Evolutionary conservation across 1,140 invertebrate species (phyloP).

Genomic region (Trichonephila inaurata): DNA sequence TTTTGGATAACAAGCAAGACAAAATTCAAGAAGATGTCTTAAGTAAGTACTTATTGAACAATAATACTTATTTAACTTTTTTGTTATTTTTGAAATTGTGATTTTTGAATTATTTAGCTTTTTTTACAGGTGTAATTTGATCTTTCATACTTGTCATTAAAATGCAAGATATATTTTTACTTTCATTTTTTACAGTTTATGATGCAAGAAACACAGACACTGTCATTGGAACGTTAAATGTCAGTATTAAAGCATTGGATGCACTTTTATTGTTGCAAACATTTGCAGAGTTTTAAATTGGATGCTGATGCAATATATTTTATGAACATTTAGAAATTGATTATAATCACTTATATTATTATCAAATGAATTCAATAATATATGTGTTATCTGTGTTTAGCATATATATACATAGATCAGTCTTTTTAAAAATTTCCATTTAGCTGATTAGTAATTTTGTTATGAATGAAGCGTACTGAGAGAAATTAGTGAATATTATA

Average conservation of each 20-base stretch:
- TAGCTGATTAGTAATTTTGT: too few species aligned
- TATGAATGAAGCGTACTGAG: too few species aligned
- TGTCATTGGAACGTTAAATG: conserved; percentile 47
- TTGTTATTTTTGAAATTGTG: not conserved
- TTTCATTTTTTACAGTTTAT: conserved; percentile 59
- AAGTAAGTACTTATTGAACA: conserved; percentile 38
- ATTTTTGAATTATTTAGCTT: not conserved
- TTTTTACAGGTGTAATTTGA: not conserved
- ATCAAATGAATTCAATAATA: too few species aligned
- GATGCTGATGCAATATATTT: not conserved
- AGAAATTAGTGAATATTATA: too few species aligned
- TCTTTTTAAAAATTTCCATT: too few species aligned
- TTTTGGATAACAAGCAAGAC: conserved; percentile 55
- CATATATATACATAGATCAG: too few species aligned
- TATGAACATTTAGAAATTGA: not conserved
- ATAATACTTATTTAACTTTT: not conserved
- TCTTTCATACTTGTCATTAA: not conserved
- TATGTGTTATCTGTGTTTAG: too few species aligned
- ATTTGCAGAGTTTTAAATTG: conserved; percentile 12
- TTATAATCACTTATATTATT: too few species aligned
- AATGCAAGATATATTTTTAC: not conserved
- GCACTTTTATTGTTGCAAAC: conserved; percentile 16
- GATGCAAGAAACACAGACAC: conserved; percentile 58
- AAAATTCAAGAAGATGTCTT: conserved; percentile 55
- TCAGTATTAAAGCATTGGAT: conserved; percentile 61